Conservation (phyloP, 1,140 invertebrate genomes). For the Pantala flavescens region DNA sequence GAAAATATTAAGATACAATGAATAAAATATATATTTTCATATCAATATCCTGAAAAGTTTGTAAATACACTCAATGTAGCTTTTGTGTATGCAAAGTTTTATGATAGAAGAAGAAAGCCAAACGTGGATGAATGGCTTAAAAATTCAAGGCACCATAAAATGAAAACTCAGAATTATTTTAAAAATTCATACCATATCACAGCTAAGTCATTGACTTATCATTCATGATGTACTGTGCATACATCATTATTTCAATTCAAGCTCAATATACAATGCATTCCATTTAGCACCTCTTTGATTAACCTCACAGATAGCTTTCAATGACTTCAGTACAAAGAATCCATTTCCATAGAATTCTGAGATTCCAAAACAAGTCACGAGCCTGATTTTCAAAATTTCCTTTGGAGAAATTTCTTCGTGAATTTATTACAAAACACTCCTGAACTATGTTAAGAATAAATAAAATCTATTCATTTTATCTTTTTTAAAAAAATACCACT, state of each 20-base stretch:
- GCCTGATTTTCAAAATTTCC: neutral
- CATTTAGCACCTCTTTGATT: neutral
- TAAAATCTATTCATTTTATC: neutral
- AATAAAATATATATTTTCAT: constrained; percentile 5
- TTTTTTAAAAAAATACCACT: neutral
- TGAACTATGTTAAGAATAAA: neutral
- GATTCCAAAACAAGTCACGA: neutral
- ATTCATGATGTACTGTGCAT: neutral
- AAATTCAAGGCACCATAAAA: constrained; percentile 7
- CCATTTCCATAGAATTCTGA: neutral
- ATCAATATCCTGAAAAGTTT: neutral
- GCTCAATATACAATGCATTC: neutral
- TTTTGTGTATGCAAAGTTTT: neutral
- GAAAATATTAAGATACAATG: constrained; percentile 2
- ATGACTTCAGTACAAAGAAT: neutral
- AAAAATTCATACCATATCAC: neutral
- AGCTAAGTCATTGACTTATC: neutral
- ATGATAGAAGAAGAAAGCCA: neutral
- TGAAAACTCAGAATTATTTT: neutral
- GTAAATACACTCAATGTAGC: neutral
- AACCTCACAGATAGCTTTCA: neutral
- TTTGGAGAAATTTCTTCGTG: neutral
- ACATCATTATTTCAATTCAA: neutral
- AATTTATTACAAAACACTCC: neutral
- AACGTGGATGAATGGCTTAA: neutral